These are phyloP conservation scores for Forbesichthys agassizii DNA, from an alignment of 2,113 vertebrate species.

Conservation along the genomic window DNA sequence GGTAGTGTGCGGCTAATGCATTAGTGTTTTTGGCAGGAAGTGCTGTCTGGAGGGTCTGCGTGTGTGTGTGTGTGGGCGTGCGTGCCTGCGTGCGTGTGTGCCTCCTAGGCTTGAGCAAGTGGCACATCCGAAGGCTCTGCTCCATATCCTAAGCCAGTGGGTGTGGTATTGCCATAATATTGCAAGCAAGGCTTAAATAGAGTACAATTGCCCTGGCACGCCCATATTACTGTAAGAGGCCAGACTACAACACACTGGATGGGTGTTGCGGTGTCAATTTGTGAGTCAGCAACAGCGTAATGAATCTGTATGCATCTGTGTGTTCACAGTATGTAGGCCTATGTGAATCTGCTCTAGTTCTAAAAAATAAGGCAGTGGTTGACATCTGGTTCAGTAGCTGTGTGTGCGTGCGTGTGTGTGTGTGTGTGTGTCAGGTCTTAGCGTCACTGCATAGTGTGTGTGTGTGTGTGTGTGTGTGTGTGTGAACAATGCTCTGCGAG, in stretches of 20 bases:
- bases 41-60: slow-evolving; percentile 47
- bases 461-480: background rate
- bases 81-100: slow-evolving; percentile 35
- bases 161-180: slow-evolving; percentile 4
- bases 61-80: slow-evolving; percentile 19
- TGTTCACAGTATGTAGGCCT: background rate
- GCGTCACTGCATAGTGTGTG: background rate
- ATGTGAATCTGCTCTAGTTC: slow-evolving; percentile 18
- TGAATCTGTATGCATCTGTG: background rate
- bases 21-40: slow-evolving; percentile 60
- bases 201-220: slow-evolving; percentile 40
- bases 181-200: slow-evolving; percentile 37
- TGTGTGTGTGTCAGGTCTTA: slow-evolving; percentile 7
- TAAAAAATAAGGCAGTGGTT: background rate
- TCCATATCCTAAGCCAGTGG: slow-evolving; percentile 20
- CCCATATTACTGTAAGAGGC: slow-evolving; percentile 37
- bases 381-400: background rate
- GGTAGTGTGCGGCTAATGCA: slow-evolving; percentile 66
- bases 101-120: slow-evolving; percentile 44
- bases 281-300: background rate
- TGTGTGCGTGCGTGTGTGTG: slow-evolving; percentile 15
- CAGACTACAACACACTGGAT: slow-evolving; percentile 38
- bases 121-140: slow-evolving; percentile 37
- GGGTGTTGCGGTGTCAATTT: slow-evolving; percentile 3
- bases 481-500: background rate